Evolutionary conservation across 2,113 vertebrate species (phyloP).

Genomic region (Pluvianellus socialis): DNA sequence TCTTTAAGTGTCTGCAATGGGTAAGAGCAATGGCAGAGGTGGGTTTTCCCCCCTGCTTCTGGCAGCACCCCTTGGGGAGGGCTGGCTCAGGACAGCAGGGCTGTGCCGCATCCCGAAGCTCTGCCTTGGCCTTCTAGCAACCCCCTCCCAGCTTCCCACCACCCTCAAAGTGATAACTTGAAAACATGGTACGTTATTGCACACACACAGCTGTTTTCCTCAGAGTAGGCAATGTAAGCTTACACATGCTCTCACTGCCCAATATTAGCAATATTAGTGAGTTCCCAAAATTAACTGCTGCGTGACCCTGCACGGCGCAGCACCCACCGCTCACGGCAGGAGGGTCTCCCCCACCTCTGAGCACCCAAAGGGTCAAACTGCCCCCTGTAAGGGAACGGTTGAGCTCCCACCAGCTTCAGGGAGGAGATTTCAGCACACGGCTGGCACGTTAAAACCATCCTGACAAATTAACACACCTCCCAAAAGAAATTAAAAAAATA

Average conservation of each 20-base stretch:
- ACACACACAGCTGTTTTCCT: fast-evolving
- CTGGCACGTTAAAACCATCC: neutral
- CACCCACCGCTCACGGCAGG: fast-evolving
- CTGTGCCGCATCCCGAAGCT: too few relatives aligned
- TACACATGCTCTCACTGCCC: fast-evolving
- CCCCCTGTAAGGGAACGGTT: fast-evolving
- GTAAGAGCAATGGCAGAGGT: fast-evolving
- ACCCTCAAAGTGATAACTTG: neutral
- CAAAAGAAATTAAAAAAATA: too few relatives aligned
- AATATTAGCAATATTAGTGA: too few relatives aligned
- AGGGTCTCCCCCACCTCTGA: neutral
- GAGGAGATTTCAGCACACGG: neutral
- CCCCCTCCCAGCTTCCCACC: neutral
- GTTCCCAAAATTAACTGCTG: too few relatives aligned
- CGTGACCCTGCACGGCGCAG: fast-evolving
- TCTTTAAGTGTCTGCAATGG: fast-evolving
- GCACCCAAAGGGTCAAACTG: neutral
- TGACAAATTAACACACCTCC: fast-evolving
- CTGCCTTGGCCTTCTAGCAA: neutral
- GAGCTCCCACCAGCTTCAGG: neutral
- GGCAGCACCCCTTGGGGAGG: too few relatives aligned
- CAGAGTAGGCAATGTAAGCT: fast-evolving
- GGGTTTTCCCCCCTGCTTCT: neutral
- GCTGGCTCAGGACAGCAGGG: too few relatives aligned
- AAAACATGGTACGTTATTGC: fast-evolving